Base-by-base conservation (phyloP, 2,797 vertebrate genomes). In the Melanotaenia pygmaea region DNA sequence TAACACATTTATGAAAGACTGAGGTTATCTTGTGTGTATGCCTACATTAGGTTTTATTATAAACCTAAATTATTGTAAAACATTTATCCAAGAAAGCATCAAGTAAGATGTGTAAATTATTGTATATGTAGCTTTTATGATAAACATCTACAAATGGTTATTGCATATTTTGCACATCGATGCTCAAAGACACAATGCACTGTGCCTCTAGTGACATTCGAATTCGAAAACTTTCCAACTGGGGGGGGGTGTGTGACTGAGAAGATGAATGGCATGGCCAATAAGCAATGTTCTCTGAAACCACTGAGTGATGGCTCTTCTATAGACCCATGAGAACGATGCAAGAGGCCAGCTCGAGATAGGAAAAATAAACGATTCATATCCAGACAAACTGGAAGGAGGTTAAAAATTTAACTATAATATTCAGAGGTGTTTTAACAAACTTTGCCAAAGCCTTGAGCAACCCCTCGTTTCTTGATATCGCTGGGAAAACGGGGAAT, bases 221-320 rank as follows among this genome's bases (percentile, higher is more conserved):
- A 26, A 26, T 26, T 26, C 24, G 22, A 51, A 51, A 51, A 11
- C n/a, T 51, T 10, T 51, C 43, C 16, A 51, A 22, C n/a, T 51
- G 47, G n/a, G 43, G 47, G 47, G n/a, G n/a, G 24, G n/a, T n/a
- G n/a, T 51, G 45, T n/a, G 20, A n/a, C 47, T 22, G n/a, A 71
- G 85, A 63, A 69, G 72, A 80, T 79, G 84, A 91, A 91, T 78
- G 80, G 79, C 64, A 60, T 26, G 8, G 40, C 64, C 66, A 34
- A 51, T 59, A 51, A 14, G 61, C 57, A 26, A n/a, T 1, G 14
- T 0, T 59, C 70, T 80, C 74, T 72, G 74, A 77, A 90, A 82
- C 75, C 81, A 43, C 68, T 7, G 30, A 76, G 59, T n/a, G 57
- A 71, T 70, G 59, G 64, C 64, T 62, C 53, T 62, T 64, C 74